phyloP scores from a whole-genome alignment of 2,113 vertebrate genomes.

The Otocyon megalotis region DNA sequence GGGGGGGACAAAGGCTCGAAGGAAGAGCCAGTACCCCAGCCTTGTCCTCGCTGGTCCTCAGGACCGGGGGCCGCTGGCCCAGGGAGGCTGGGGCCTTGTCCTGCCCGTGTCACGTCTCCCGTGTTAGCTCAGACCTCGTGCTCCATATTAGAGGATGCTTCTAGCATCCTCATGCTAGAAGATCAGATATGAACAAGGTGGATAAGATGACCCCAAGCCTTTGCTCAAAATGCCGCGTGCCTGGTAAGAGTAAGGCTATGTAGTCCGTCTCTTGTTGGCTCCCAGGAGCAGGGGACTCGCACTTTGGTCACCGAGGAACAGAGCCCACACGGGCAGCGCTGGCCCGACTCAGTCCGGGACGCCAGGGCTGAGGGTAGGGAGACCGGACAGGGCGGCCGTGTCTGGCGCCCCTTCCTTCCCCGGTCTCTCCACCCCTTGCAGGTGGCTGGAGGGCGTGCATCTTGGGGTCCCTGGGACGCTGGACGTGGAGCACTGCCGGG shows the following conservation, averaged over 20 bases:
- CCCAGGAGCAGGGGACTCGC: rapidly evolving
- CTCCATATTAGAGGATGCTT: background rate
- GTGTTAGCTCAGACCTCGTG: background rate
- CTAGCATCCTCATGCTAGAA: background rate
- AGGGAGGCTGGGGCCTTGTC: rapidly evolving
- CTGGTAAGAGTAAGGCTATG: background rate
- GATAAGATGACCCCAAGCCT: background rate
- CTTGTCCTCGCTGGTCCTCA: background rate
- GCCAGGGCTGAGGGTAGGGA: background rate
- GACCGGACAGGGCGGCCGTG: rapidly evolving
- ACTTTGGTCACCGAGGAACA: rapidly evolving
- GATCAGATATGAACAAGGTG: background rate
- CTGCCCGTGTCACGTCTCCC: rapidly evolving
- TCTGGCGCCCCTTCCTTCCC: background rate
- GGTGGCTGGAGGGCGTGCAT: rapidly evolving
- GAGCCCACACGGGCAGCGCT: rapidly evolving
- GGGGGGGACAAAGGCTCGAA: rapidly evolving
- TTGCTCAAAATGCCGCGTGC: background rate
- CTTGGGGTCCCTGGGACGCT: background rate
- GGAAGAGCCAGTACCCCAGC: rapidly evolving
- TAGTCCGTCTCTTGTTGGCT: no score
- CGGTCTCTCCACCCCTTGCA: background rate
- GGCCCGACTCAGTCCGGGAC: background rate
- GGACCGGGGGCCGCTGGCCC: no score
- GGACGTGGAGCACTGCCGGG: no score